A percentile compares a stretch with the other conserved stretches of the same genome.
Conservation (phyloP, 2,797 vertebrate species). For the Sparidentex hasta region DNA sequence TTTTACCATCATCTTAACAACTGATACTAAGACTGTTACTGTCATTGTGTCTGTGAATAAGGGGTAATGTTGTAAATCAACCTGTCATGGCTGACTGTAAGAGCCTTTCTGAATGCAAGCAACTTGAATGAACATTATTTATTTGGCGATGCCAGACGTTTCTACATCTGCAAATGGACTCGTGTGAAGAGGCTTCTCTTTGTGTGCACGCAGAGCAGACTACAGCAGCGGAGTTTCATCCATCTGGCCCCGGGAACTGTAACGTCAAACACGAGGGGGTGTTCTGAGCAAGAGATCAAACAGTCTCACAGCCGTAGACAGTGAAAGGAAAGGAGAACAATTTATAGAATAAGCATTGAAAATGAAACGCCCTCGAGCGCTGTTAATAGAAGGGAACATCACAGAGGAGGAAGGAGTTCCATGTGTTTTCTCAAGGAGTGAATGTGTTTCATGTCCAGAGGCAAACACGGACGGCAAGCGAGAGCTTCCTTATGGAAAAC, state of each 20-base stretch:
- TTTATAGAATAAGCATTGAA: slow-evolving; percentile 48
- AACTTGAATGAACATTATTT: not conserved
- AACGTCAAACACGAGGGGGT: slow-evolving; percentile 34
- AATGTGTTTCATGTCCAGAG: slow-evolving; percentile 44
- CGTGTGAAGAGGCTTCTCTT: not conserved
- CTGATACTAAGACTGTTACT: not conserved
- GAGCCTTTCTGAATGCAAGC: not conserved
- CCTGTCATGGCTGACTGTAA: not conserved
- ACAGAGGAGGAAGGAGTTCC: slow-evolving; percentile 12
- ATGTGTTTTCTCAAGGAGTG: slow-evolving; percentile 45
- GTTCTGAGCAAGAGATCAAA: slow-evolving; percentile 49
- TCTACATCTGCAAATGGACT: not conserved
- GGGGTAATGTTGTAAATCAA: not conserved
- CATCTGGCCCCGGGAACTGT: slow-evolving; percentile 10
- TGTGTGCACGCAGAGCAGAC: not conserved
- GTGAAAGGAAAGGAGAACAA: slow-evolving; percentile 40
- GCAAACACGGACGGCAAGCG: slow-evolving; percentile 43
- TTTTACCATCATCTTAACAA: slow-evolving; percentile 1
- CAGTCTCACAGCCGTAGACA: slow-evolving; percentile 42
- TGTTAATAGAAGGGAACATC: slow-evolving; percentile 44
- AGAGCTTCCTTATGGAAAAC: slow-evolving; percentile 54
- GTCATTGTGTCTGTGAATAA: not conserved
- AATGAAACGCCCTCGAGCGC: slow-evolving; percentile 47
- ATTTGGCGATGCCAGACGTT: slow-evolving; percentile 6
- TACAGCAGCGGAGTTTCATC: not conserved